Evolutionary conservation across 2,888 invertebrate genomes (phyloP), one percentile per base, ranked within the genome.

Genomic region (Andrena hattorfiana): DNA sequence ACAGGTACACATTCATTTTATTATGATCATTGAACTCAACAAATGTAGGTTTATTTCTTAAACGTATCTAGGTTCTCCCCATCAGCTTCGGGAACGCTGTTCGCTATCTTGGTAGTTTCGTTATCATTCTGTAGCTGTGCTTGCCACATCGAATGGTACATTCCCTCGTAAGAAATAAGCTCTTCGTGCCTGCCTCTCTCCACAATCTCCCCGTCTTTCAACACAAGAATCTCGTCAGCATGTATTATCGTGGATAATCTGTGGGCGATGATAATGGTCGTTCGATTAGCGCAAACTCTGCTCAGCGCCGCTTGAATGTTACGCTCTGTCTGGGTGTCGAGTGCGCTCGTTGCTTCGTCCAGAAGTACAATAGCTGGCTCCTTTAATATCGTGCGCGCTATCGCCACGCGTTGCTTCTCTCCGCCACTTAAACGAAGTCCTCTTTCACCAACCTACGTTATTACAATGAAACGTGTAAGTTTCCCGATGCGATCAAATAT

Each of bases 371-470:
- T 97, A 51, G 96, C 96, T 0, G 99, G 99, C 2, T 98, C 96
- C 94, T 99, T 99, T 30, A 99, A 95, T 30, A 99, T 95, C 0
- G 99, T 99, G 84, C 99, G 95, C 0, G 99, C 99, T 85, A 99
- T 99, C 0, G 99, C 99, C 77, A 99, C 98, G 86, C 99, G 95
- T 94, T 99, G 99, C 92, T 99, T 99, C 93, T 99, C 99, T 1
- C 99, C 99, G 1, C 99, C 99, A 93, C 99, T 99, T 81, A 99
- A 95, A 84, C 99, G 97, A 77, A 99, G 94, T 5, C 99, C 99
- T 92, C 99, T 95, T 94, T 99, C 99, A 6, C 99, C 99, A 26
- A 99, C 98, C 96, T 97, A 83, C 1, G 84, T 73, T 79, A 51
- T 28, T 51, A 77, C 48, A 71, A 62, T 67, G n/a, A 74, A 26